Evolutionary conservation across 2,113 vertebrate genomes (phyloP), one percentile per base, ranked within the genome.

Genomic region (Carassius gibelio): DNA sequence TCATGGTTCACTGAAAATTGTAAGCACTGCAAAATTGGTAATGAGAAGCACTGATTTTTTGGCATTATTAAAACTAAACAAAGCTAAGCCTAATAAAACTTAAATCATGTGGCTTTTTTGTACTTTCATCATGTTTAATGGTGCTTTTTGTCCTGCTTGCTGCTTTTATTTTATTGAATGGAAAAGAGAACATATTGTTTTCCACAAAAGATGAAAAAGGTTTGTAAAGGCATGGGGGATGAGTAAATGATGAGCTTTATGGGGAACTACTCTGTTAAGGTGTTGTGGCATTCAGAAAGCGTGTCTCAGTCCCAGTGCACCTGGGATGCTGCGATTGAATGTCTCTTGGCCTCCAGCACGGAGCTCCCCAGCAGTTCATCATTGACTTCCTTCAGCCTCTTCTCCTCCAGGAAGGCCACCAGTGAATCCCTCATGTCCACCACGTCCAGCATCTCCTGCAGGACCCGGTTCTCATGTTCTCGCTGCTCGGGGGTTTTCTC

Each of bases 341-440:
- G 92, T 3, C 94, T 93, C 42, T 93, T 95, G n/a, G 93, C 92
- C 91, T 95, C 94, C 86, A 86, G 81, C 11, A 95, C 62, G 45
- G 91, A 88, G 72, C 89, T 90, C 26, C 88, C 57, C 57, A 61
- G 89, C 66, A 94, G 90, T 82, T 93, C 92, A 76, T 94, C 91
- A 4, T 89, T 91, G 4, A 96, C 92, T 92, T 98, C 96, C 0
- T 94, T 96, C 89, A 96, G 95, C 89, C 97, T 92, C 91, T 96
- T 94, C 86, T 97, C 95, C 4, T 99, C 98, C 91, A 96, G 94
- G 68, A 98, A 90, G 1, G 94, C 90, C 84, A 99, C 97, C 88
- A 99, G 93, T 19, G 93, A 86, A 42, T 98, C 94, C 81, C 96
- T 93, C 94, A 96, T 95, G 90, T 97, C 94, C 91, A 98, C 97